Percentiles rank a stretch among this genome's conserved stretches.
phyloP scores from a whole-genome alignment of 2,888 invertebrate species.

The Hyppa rectilinea region DNA sequence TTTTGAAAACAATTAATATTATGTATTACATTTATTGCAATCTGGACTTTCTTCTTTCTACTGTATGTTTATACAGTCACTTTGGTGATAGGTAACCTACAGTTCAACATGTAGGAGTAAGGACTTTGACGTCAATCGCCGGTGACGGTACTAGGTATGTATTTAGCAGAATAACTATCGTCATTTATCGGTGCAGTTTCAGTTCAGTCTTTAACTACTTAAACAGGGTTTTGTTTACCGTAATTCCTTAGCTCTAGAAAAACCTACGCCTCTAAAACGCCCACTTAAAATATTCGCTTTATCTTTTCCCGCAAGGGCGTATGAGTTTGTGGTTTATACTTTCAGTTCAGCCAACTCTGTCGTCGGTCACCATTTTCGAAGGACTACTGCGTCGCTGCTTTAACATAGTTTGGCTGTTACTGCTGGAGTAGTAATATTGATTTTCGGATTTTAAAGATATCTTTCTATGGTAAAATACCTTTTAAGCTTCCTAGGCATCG shows the following conservation, averaged over 20 bases:
- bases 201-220: conserved; percentile 21
- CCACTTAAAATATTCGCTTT: no score
- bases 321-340: no score
- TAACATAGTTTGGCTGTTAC: no score
- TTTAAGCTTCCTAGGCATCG: conserved; percentile 4
- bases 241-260: neutral
- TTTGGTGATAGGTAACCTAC: conserved; percentile 31
- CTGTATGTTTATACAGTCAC: conserved; percentile 7
- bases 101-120: conserved; percentile 49
- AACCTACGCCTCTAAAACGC: no score
- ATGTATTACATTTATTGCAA: conserved; percentile 21
- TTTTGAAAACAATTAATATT: conserved; percentile 43
- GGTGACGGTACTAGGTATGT: no score
- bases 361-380: no score
- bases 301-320: no score
- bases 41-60: conserved; percentile 42
- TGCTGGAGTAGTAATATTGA: no score
- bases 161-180: conserved; percentile 32
- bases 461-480: no score
- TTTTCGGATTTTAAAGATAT: no score
- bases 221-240: conserved; percentile 8
- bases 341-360: no score
- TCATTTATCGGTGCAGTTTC: conserved; percentile 6
- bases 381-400: no score
- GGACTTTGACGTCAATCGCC: conserved; percentile 47